These are phyloP conservation scores for Drosophila lowei DNA, from an alignment of 1,140 invertebrate species.

Conservation along the genomic window DNA sequence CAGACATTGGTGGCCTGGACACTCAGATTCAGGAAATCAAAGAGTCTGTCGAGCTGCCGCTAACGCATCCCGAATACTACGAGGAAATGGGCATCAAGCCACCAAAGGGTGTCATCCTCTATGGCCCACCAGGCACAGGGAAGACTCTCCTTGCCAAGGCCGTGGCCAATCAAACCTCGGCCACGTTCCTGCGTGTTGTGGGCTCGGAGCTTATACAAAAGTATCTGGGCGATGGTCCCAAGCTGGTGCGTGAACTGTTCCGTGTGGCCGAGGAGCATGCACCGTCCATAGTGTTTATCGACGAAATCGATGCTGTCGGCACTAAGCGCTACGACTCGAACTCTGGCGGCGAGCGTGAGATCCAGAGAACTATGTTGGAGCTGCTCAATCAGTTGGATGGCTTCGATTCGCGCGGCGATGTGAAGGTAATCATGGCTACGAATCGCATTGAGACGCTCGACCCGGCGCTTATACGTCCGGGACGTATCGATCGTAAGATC, in stretches of 20 bases:
- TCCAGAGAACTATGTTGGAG: slow-evolving; percentile 99
- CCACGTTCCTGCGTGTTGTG: slow-evolving; percentile 99
- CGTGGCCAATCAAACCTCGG: slow-evolving; percentile 99
- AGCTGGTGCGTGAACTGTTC: slow-evolving; percentile 98
- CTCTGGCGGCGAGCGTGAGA: slow-evolving; percentile 99
- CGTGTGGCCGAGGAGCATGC: slow-evolving; percentile 99
- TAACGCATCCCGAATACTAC: slow-evolving; percentile 99
- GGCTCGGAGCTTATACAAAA: slow-evolving; percentile 99
- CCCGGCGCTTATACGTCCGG: slow-evolving; percentile 98
- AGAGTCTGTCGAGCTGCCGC: slow-evolving; percentile 98
- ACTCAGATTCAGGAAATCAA: slow-evolving; percentile 99
- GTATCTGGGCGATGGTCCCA: slow-evolving; percentile 97
- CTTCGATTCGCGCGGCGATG: slow-evolving; percentile 98
- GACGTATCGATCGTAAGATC: slow-evolving; percentile 99
- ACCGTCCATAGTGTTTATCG: slow-evolving; percentile 99
- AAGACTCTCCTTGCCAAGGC: slow-evolving; percentile 99
- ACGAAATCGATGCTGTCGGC: slow-evolving; percentile 99
- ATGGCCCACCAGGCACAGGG: slow-evolving; percentile 98
- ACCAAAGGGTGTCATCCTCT: slow-evolving; percentile 99
- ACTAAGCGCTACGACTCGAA: slow-evolving; percentile 99
- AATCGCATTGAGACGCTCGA: slow-evolving; percentile 99
- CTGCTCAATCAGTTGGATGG: slow-evolving; percentile 99
- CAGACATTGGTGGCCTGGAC: slow-evolving; percentile 99
- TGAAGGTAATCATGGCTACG: slow-evolving; percentile 99
- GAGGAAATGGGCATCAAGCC: slow-evolving; percentile 99